These are phyloP conservation scores for Pterocles gutturalis DNA, from an alignment of 2,113 vertebrate genomes.

Conservation along the genomic window DNA sequence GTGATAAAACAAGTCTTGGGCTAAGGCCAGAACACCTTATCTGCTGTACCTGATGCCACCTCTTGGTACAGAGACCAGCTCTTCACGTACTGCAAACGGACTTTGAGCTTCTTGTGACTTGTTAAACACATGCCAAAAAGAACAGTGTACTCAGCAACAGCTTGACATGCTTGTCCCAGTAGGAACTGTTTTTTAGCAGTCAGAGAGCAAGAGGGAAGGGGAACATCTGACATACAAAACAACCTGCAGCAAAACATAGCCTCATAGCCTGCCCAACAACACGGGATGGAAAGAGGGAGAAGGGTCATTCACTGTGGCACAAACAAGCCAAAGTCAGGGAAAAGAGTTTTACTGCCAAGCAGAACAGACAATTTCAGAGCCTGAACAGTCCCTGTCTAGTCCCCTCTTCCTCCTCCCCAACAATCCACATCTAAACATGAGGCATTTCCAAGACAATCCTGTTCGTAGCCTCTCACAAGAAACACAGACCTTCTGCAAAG, in stretches of 20 bases:
- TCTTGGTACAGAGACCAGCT: neutral
- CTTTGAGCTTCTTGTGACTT: neutral
- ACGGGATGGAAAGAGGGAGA: neutral
- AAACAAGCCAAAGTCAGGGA: neutral
- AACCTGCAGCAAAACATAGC: neutral
- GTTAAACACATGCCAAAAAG: neutral
- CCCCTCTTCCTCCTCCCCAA: neutral
- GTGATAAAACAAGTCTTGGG: neutral
- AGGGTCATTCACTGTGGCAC: neutral
- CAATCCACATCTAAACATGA: neutral
- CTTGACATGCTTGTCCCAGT: neutral
- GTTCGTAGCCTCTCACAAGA: neutral
- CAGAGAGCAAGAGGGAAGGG: neutral
- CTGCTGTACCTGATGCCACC: constrained; percentile 14
- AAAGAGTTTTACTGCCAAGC: neutral
- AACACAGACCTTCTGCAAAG: neutral
- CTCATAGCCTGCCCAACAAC: neutral
- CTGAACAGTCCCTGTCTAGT: neutral
- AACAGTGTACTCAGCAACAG: neutral
- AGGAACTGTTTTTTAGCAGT: neutral
- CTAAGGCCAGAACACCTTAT: constrained; percentile 15
- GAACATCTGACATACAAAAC: neutral
- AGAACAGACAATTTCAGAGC: neutral
- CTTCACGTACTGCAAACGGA: neutral
- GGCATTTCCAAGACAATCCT: neutral